Evolutionary conservation across 2,888 invertebrate genomes (phyloP).

Genomic region (Volucella inflata): DNA sequence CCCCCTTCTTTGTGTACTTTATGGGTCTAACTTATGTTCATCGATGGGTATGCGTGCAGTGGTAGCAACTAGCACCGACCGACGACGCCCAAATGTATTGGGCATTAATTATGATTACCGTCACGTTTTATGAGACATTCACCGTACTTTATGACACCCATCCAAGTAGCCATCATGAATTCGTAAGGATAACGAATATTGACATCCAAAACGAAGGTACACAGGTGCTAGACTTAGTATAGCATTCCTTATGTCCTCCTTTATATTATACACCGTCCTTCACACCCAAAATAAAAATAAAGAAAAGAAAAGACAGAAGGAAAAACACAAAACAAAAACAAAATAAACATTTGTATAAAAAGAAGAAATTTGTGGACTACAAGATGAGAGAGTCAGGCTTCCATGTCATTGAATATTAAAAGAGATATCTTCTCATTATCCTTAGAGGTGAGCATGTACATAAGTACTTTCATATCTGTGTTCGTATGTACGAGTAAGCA

Average conservation of each 20-base stretch:
- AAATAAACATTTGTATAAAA: slow-evolving; percentile 22
- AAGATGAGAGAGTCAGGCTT: neutral
- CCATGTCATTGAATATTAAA: slow-evolving; percentile 76
- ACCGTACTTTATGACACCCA: slow-evolving; percentile 82
- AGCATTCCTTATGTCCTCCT: slow-evolving; percentile 37
- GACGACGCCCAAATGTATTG: slow-evolving; percentile 60
- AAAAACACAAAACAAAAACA: slow-evolving; percentile 22
- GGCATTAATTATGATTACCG: slow-evolving; percentile 84
- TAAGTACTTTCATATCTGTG: slow-evolving; percentile 17
- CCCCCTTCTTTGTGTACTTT: neutral
- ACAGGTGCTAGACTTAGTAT: slow-evolving; percentile 43
- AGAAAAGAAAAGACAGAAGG: slow-evolving; percentile 22
- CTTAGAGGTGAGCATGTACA: slow-evolving; percentile 57
- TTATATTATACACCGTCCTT: slow-evolving; percentile 14
- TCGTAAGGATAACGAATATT: slow-evolving; percentile 82
- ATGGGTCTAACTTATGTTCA: slow-evolving; percentile 53
- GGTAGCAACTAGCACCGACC: neutral
- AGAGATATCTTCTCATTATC: slow-evolving; percentile 76
- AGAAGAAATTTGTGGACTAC: slow-evolving; percentile 35
- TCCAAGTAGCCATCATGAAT: slow-evolving; percentile 77
- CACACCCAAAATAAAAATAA: slow-evolving; percentile 8
- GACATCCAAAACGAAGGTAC: slow-evolving; percentile 79
- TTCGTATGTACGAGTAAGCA: slow-evolving; percentile 12
- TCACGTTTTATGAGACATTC: slow-evolving; percentile 84
- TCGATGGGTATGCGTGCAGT: slow-evolving; percentile 67